A percentile compares a stretch with the other conserved stretches of the same genome.
phyloP scores from a whole-genome alignment of 2,113 vertebrate genomes.

The Petroica traversi region DNA sequence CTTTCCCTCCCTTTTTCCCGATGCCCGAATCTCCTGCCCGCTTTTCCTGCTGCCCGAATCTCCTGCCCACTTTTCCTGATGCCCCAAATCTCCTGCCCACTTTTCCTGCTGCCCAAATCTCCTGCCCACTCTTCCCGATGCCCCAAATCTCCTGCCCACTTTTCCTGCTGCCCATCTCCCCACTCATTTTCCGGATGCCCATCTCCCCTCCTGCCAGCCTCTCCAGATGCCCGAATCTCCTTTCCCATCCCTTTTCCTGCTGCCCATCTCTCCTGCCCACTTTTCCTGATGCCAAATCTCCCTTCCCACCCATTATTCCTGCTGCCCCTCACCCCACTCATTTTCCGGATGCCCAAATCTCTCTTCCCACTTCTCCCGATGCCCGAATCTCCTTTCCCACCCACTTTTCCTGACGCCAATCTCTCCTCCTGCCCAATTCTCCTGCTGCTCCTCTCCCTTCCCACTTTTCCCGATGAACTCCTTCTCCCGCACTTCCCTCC shows the following conservation, averaged over 20 bases:
- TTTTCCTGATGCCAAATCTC: neutral
- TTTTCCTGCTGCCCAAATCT: neutral
- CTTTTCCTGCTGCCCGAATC: neutral
- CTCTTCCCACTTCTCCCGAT: neutral
- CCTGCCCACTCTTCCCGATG: neutral
- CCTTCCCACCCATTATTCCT: neutral
- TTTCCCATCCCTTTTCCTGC: no score
- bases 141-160: neutral
- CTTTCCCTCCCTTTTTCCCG: no score
- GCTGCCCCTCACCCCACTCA: no score
- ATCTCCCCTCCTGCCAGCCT: neutral
- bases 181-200: no score
- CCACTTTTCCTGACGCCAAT: neutral
- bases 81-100: neutral
- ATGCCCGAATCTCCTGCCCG: no score
- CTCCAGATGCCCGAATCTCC: neutral
- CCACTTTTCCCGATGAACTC: neutral
- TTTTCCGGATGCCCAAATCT: neutral
- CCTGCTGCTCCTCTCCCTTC: neutral
- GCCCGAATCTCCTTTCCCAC: neutral
- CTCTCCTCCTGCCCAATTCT: neutral
- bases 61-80: neutral
- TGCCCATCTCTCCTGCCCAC: no score
- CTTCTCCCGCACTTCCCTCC: neutral
- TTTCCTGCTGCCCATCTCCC: accelerated